Conservation (phyloP, 1,140 invertebrate species). For the Drosophila ohnishii region DNA sequence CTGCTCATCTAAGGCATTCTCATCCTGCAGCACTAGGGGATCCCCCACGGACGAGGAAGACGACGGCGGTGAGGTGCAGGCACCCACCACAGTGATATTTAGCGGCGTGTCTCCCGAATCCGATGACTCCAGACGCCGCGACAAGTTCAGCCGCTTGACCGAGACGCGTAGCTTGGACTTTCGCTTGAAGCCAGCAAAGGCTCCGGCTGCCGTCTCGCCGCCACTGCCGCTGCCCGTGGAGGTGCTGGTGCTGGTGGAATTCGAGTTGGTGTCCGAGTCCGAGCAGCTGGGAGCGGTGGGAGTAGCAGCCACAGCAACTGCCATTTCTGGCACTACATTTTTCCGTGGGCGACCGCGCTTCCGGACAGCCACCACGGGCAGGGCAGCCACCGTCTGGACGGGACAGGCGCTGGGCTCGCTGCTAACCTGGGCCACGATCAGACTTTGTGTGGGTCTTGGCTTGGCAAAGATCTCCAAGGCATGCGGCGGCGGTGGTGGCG, state of each 20-base stretch:
- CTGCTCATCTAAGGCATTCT: conserved; percentile 31
- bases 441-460: conserved; percentile 48
- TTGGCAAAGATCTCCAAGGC: conserved; percentile 58
- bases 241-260: conserved; percentile 24
- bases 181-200: background rate
- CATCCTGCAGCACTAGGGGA: conserved; percentile 25
- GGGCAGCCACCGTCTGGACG: background rate
- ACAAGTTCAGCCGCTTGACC: conserved; percentile 55
- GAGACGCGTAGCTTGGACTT: conserved; percentile 55
- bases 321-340: background rate
- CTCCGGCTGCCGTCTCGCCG: background rate
- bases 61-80: conserved; percentile 7
- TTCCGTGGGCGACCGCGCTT: conserved; percentile 50
- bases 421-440: conserved; percentile 67
- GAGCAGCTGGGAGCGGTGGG: background rate
- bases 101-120: conserved; percentile 42
- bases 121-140: conserved; percentile 11
- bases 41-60: conserved; percentile 19
- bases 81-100: conserved; percentile 13
- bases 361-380: background rate
- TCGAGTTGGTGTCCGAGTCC: conserved; percentile 55
- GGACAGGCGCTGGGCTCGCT: conserved; percentile 29
- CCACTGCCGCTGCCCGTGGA: conserved; percentile 18
- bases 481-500: conserved; percentile 16
- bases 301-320: background rate